A percentile compares a stretch with the other conserved stretches of the same genome.
Conservation (phyloP, 2,888 invertebrate genomes). For the Lapara coniferarum region DNA sequence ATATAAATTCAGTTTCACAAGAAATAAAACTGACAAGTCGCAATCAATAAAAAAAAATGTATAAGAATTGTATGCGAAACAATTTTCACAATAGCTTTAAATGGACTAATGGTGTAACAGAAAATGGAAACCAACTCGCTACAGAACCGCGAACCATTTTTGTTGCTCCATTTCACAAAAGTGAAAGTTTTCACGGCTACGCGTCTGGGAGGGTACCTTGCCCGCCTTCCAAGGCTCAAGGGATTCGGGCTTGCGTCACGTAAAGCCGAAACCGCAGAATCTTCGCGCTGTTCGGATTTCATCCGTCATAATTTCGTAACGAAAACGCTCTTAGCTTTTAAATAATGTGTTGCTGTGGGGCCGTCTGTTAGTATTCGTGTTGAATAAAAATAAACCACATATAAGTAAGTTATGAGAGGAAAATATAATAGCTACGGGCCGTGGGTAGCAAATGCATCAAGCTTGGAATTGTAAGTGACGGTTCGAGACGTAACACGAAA, state of each 20-base stretch:
- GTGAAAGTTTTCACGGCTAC: slow-evolving; percentile 30
- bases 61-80: neutral
- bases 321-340: slow-evolving; percentile 34
- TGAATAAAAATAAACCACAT: neutral
- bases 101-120: slow-evolving; percentile 1
- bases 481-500: no score
- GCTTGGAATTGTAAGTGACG: no score
- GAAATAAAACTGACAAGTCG: no score
- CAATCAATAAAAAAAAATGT: neutral
- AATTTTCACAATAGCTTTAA: neutral
- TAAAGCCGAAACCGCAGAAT: slow-evolving; percentile 66
- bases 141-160: slow-evolving; percentile 4
- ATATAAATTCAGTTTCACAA: no score
- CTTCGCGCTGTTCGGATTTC: slow-evolving; percentile 64
- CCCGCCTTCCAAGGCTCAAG: slow-evolving; percentile 65
- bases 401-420: neutral
- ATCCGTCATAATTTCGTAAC: slow-evolving; percentile 70
- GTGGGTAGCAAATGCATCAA: no score
- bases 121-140: neutral
- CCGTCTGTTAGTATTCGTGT: neutral
- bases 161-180: slow-evolving; percentile 11
- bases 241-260: slow-evolving; percentile 65
- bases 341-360: slow-evolving; percentile 9
- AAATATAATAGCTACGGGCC: no score
- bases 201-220: slow-evolving; percentile 33